Conservation (phyloP, 2,797 vertebrate genomes). For the Lagorchestes hirsutus region DNA sequence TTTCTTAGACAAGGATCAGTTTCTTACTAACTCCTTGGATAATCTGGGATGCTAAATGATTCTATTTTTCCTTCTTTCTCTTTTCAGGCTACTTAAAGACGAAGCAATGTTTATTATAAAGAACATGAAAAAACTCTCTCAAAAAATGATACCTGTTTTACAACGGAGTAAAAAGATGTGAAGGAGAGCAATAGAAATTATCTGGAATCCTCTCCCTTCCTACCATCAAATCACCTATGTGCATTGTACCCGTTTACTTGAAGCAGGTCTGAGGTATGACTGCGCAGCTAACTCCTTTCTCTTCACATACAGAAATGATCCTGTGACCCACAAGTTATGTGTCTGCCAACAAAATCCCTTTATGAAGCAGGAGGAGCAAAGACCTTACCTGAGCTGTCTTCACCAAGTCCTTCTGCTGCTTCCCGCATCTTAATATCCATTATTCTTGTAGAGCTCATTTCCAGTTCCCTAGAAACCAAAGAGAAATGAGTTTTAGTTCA, state of each 20-base stretch:
- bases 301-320: background rate
- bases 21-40: background rate
- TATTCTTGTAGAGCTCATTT: conserved; percentile 80
- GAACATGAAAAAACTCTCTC: background rate
- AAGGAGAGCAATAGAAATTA: background rate
- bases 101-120: background rate
- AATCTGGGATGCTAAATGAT: background rate
- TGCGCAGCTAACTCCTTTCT: background rate
- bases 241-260: background rate
- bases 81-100: conserved; percentile 42
- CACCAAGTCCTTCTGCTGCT: conserved; percentile 87
- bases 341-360: background rate
- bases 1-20: background rate
- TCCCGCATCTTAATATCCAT: conserved; percentile 91
- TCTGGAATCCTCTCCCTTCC: background rate
- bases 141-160: background rate
- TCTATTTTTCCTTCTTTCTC: background rate
- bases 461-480: conserved; percentile 80
- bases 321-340: background rate
- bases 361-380: background rate
- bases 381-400: conserved; percentile 90
- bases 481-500: conserved; percentile 23
- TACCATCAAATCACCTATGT: background rate
- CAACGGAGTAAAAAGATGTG: background rate
- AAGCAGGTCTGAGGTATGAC: background rate